Evolutionary conservation across 2,797 vertebrate genomes (phyloP), one percentile per base, ranked within the genome.

Genomic region (Enteromius argenteus): DNA sequence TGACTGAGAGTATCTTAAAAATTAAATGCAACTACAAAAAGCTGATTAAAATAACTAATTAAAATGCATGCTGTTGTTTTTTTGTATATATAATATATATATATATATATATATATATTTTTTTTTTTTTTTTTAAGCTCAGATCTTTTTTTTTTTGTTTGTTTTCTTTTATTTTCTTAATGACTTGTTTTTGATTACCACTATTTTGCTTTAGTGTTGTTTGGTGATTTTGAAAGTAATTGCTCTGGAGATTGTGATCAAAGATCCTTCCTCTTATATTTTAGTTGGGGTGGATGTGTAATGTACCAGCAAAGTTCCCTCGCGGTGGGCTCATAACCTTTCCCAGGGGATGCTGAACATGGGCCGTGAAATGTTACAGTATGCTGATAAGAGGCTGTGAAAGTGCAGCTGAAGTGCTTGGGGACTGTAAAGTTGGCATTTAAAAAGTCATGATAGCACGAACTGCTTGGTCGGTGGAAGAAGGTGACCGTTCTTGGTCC

Each of bases 351-450:
- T 69, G 39, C 46, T 37, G 74, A 76, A 83, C 21, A 60, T 69
- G 64, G 44, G 74, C 74, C 1, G 35, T 53, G 27, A 77, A 78
- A 69, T 84, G 74, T 84, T 78, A 84, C 66, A 62, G 51, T 60
- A 84, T 84, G 82, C 82, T 83, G 81, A 83, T 77, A 76, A 77
- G 62, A 83, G 32, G 17, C 73, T 35, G 73, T 78, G 62, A 77
- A 69, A 84, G 64, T 69, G 64, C 35, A 68, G 74, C 66, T 56
- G 74, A 84, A 84, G 74, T 58, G 74, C 74, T 84, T 62, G 51
- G 82, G 73, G 74, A 84, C 66, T 42, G 1, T 78, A 46, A 77
- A 44, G 81, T 60, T 78, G 82, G 39, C 66, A 77, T 84, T 69
- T 77, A 84, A 84, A 49, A 84, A 49, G 64, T 46, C 74, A 71